Percentiles rank a stretch among this genome's conserved stretches.
Evolutionary conservation across 2,113 vertebrate genomes (phyloP).

Genomic region (Chaenocephalus aceratus): DNA sequence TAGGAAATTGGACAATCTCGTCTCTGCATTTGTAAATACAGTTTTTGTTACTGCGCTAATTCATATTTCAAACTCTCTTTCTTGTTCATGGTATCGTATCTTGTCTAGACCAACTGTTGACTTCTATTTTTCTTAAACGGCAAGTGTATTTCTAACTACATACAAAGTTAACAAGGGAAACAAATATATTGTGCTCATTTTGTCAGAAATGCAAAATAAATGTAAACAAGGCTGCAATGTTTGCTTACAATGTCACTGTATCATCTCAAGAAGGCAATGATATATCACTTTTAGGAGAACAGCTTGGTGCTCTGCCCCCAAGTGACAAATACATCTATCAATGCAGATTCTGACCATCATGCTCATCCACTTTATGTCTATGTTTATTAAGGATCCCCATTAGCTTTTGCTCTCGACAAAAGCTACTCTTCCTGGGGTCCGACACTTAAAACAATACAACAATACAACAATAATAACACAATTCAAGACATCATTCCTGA

Average conservation of each 20-base stretch:
- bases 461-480: too few relatives aligned
- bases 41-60: background rate
- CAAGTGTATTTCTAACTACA: too few relatives aligned
- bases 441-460: too few relatives aligned
- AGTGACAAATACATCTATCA: background rate
- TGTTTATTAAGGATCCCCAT: too few relatives aligned
- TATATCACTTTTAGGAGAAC: background rate
- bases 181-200: background rate
- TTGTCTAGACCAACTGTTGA: background rate
- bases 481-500: too few relatives aligned
- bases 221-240: background rate
- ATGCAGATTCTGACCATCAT: background rate
- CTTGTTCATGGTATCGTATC: background rate
- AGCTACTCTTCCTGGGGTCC: too few relatives aligned
- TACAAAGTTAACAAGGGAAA: too few relatives aligned
- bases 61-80: background rate
- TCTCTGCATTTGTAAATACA: background rate
- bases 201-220: background rate
- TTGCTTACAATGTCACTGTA: background rate
- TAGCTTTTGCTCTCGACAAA: too few relatives aligned
- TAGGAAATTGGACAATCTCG: background rate
- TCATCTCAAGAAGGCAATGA: background rate
- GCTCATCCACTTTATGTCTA: background rate
- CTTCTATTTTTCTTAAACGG: too few relatives aligned
- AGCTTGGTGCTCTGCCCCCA: background rate